A percentile compares a stretch with the other conserved stretches of the same genome.
Conservation (phyloP, 2,888 invertebrate species). For the Hydropsyche betteni region DNA sequence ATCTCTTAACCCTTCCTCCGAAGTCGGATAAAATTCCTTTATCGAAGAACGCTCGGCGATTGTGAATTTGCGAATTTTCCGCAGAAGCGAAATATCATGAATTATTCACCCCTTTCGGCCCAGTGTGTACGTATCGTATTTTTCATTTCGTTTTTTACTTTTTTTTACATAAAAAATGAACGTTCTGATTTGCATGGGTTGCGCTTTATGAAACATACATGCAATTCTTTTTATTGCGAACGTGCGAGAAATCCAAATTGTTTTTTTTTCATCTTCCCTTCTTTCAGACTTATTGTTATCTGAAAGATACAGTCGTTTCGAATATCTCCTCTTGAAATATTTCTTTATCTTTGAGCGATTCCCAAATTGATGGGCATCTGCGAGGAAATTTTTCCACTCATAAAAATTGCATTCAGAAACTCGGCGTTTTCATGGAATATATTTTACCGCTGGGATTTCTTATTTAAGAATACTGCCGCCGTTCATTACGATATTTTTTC, state of each 20-base stretch:
- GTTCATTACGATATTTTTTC: too few species aligned
- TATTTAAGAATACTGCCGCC: too few species aligned
- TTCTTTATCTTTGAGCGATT: not conserved
- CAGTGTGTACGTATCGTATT: too few species aligned
- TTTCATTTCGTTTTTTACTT: too few species aligned
- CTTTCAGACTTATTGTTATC: conserved; percentile 3
- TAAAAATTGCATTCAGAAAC: too few species aligned
- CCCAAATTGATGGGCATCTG: not conserved
- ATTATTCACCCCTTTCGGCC: conserved; percentile 34
- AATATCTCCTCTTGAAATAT: not conserved
- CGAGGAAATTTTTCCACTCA: too few species aligned
- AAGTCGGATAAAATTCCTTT: conserved; percentile 12
- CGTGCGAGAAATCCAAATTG: not conserved
- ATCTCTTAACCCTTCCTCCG: not conserved
- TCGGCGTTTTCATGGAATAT: too few species aligned
- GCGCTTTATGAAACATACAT: conserved; percentile 12
- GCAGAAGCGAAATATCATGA: conserved; percentile 33
- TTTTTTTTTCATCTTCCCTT: not conserved
- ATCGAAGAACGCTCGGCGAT: conserved; percentile 8
- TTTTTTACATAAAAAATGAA: conserved; percentile 12
- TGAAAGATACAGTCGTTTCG: too few species aligned
- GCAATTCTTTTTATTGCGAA: conserved; percentile 16
- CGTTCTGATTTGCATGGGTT: conserved; percentile 18
- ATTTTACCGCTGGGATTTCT: too few species aligned
- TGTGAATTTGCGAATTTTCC: conserved; percentile 34